These are phyloP conservation scores for Drosophila hydei DNA, from an alignment of 1,140 invertebrate species.

Conservation along the genomic window DNA sequence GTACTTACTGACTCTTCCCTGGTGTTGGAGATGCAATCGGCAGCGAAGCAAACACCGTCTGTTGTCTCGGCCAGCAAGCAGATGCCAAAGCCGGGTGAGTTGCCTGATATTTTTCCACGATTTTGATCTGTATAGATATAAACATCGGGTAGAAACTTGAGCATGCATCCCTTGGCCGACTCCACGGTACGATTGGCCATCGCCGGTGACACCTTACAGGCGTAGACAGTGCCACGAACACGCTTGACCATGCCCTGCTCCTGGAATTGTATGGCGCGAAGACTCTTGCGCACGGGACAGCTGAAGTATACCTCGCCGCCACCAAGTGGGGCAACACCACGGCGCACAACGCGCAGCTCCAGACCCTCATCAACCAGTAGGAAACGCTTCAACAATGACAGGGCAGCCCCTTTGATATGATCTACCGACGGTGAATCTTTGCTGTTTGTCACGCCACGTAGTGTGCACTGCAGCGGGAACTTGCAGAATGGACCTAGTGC, in stretches of 20 bases:
- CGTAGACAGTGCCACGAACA: slow-evolving; percentile 90
- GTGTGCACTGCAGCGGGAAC: slow-evolving; percentile 90
- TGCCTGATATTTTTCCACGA: slow-evolving; percentile 93
- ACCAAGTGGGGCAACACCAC: slow-evolving; percentile 93
- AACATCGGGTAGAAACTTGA: slow-evolving; percentile 97
- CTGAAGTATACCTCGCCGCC: slow-evolving; percentile 95
- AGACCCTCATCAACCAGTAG: slow-evolving; percentile 94
- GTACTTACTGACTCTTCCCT: slow-evolving; percentile 63
- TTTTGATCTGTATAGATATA: slow-evolving; percentile 97
- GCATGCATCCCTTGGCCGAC: slow-evolving; percentile 94
- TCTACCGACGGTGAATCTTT: slow-evolving; percentile 93
- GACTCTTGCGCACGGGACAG: slow-evolving; percentile 90
- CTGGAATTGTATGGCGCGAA: slow-evolving; percentile 86
- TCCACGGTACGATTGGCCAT: slow-evolving; percentile 97
- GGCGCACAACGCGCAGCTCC: slow-evolving; percentile 92
- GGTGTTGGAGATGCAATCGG: slow-evolving; percentile 86
- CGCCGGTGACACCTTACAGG: slow-evolving; percentile 92
- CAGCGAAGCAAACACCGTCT: slow-evolving; percentile 90
- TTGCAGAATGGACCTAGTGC: slow-evolving; percentile 98
- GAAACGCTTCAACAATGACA: slow-evolving; percentile 93
- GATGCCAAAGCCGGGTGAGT: slow-evolving; percentile 96
- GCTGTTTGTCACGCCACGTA: slow-evolving; percentile 96
- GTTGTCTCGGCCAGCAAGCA: slow-evolving; percentile 96
- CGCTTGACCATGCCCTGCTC: slow-evolving; percentile 97
- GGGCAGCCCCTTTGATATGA: slow-evolving; percentile 90